Base-by-base conservation (phyloP, 2,797 vertebrate species). In the Tachyglossus aculeatus region DNA sequence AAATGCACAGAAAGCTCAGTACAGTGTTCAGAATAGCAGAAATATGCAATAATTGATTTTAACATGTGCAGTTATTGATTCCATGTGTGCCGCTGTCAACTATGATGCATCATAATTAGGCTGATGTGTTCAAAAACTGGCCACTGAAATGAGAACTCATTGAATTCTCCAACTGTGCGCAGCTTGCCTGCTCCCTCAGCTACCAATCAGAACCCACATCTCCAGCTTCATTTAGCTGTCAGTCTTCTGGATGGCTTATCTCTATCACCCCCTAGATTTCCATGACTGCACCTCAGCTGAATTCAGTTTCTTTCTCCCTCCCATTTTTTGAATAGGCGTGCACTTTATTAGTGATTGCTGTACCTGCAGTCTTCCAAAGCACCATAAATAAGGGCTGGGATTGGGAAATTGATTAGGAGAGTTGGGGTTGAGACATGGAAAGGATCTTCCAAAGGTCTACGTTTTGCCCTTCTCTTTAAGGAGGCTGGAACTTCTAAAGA, bases 31-130 rank as follows among this genome's bases (percentile, higher is more conserved):
- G 80, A 71, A 80, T 37, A 70, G 68, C 55, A 78, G 73, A 88
- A 88, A 85, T 80, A 87, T 71, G 78, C 81, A 80, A 80, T 74
- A 83, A 83, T 73, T 83, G 83, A 83, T 88, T 85, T 85, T 83
- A 78, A 85, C 73, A 67, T 71, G 86, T 6, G 1, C 60, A 31
- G 32, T 82, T 85, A 88, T 68, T 2, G 45, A 50, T 76, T 74
- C 83, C 77, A 65, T 57, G 55, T 34, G 74, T 36, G 55, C 68
- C 1, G 54, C 75, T 59, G 71, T 76, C 82, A 81, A 51, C 78
- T 43, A n/a, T 6, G 54, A 75, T 38, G 60, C 66, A 64, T 68
- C 71, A 67, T 56, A 34, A 53, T 82, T 59, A 80, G 70, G 54
- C 41, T 52, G 33, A 70, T 10, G 71, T 70, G 41, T 60, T 80